Evolutionary conservation across 2,888 invertebrate genomes (phyloP), one percentile per base, ranked within the genome.

Genomic region (Drosophila rellima): DNA sequence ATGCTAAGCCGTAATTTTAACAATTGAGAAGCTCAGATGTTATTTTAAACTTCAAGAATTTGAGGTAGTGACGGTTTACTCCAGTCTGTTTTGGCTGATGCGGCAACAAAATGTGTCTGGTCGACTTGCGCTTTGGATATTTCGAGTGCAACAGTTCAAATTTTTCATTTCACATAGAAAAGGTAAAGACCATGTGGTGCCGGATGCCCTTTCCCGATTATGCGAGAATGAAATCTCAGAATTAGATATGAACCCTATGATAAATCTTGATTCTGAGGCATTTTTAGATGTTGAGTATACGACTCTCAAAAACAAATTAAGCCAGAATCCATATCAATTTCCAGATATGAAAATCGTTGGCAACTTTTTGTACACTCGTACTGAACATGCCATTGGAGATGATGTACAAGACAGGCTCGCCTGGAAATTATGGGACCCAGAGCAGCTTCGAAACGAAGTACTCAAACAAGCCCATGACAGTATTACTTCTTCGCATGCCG

Each of bases 1-100:
- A 7, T 47, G 37, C 7, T 10, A 45, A 11, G 35, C 45, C 6
- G 45, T 56, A 18, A 35, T 45, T 11, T 35, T 56, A 31, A 39
- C 11, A 2, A 26, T 52, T 2, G 39, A 51, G 3, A 37, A 23
- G 15, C 39, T 51, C 4, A 23, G 37, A 10, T 17, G 39, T 11
- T 51, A 51, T 11, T 13, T 57, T 5, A 51, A 65, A 17, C 13
- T 67, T 3, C 56, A 67, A n/a, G 56, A 45, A 7, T 67, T 64
- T 40, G 51, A 64, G 23, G 51, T 67, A 2, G 47, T 61, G 1
- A 61, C 65, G 0, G 65, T 61, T 10, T 15, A 29, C 15, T 29
- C 45, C 3, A 47, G 29, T 15, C 15, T 47, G 1, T 6, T 29
- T 8, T 47, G 52, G 52, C 37, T 66, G 6, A 62, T 66, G 47